Evolutionary conservation across 2,888 invertebrate genomes (phyloP), one percentile per base, ranked within the genome.

Genomic region (Metopia argyrocephala): DNA sequence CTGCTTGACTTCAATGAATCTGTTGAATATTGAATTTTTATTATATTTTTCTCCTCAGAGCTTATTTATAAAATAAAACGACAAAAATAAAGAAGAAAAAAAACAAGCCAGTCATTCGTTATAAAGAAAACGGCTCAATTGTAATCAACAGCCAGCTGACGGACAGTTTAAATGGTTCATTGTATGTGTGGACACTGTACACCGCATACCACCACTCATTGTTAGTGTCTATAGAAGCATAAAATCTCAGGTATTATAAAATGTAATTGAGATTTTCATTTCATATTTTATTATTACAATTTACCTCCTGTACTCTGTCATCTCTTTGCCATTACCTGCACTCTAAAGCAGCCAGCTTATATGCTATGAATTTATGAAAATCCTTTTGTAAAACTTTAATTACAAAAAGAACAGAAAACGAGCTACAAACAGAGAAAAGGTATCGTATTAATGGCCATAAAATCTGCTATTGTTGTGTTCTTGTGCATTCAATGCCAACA

Each of bases 371-470:
- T 78, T 70, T 81, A 81, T 78, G 70, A 61, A 70, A 81, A 81
- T 81, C 81, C 78, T 78, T 81, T 78, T 81, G 81, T 81, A 78
- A 78, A 81, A 81, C 81, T 81, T 81, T 81, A 81, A 81, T 81
- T 81, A 71, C 70, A 70, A 75, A 75, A 71, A 62, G 18, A 20
- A 23, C 9, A 54, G 52, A 27, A 15, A 28, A 28, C n/a, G 31
- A 31, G 31, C 5, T 15, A 15, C 38, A 25, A 18, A 64, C 23
- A 46, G 9, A 27, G 28, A 61, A 68, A 75, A 66, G 70, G 78
- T 70, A 75, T 81, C 74, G 74, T 57, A 78, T 75, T 81, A 81
- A 81, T 81, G 78, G 74, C 78, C 48, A 74, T 74, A 78, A 70
- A 70, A 74, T 46, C 31, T 27, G 25, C 56, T 45, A 74, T 75